Base-by-base conservation (phyloP, 2,888 invertebrate genomes). In the Pyralis farinalis region DNA sequence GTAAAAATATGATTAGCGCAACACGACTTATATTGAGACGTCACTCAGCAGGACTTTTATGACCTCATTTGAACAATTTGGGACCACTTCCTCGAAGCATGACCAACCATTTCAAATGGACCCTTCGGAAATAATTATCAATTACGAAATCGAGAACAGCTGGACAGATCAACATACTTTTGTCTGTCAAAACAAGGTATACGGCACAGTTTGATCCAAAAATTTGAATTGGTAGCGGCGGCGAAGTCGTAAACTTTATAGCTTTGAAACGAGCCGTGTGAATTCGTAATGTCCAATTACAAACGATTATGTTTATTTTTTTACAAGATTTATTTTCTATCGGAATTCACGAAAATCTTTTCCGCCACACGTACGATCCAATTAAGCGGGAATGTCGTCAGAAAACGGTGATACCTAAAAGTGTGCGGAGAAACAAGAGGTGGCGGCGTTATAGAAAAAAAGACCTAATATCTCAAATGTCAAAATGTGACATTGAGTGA, bases 401-500 rank as follows among this genome's bases (percentile, higher is more conserved):
- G 47, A 55, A 46, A 34, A 40, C 42, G 42, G 46, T 48, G 54
- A 59, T 51, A 62, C 52, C 55, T 58, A 57, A 62, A 70, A 63
- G 57, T 58, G 63, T 55, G 61, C 63, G 51, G 56, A 70, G 72
- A 71, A 68, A 75, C 73, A 75, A 77, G 81, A 85, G 73, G 84
- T 84, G 85, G 75, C 79, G 76, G 78, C 70, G 78, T 83, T 85
- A 84, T 84, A 87, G 84, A 85, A 86, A 90, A 69, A 89, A 90
- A 88, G 81, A 88, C 81, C 83, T 90, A 90, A 90, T 90, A 90
- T 90, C 90, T 89, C 88, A 87, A 87, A 86, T 85, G 90, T 90
- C 90, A 90, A 90, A 90, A 89, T 80, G 86, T 89, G 90, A 90
- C 90, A 85, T 82, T 90, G 90, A 90, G 89, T 90, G 90, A 90